phyloP scores from a whole-genome alignment of 1,140 invertebrate genomes.

The Pomacea maculata region DNA sequence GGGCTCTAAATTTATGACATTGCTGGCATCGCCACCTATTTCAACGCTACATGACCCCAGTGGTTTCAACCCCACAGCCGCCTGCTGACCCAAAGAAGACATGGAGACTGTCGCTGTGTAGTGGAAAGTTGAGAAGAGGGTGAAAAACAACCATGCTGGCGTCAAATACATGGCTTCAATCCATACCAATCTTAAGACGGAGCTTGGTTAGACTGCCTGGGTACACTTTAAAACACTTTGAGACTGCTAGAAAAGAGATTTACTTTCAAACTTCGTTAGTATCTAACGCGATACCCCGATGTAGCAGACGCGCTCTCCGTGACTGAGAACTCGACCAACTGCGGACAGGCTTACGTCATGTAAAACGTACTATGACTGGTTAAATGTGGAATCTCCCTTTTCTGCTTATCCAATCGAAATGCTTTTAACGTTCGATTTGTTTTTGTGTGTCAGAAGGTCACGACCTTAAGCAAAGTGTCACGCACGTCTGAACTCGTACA shows the following conservation, averaged over 20 bases:
- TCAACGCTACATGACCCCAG: not conserved
- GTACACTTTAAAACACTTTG: not conserved
- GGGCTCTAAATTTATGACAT: conserved; percentile 30
- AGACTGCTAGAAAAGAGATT: too few relatives aligned
- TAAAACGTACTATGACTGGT: too few relatives aligned
- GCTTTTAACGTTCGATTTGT: too few relatives aligned
- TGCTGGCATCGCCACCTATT: not conserved
- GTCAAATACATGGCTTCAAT: not conserved
- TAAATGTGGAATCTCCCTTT: too few relatives aligned
- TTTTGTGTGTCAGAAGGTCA: too few relatives aligned
- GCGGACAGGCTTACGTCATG: too few relatives aligned
- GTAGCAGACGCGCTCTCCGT: too few relatives aligned
- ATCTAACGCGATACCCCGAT: too few relatives aligned
- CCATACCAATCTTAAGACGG: not conserved
- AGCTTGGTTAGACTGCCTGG: not conserved
- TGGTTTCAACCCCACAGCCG: not conserved
- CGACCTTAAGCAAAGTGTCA: not conserved
- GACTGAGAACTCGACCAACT: too few relatives aligned
- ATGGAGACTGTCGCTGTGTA: not conserved
- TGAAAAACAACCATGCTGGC: not conserved
- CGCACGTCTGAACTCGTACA: not conserved
- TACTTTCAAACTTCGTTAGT: too few relatives aligned
- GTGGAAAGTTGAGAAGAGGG: not conserved
- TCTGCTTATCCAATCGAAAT: too few relatives aligned
- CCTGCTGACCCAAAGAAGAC: not conserved